phyloP scores from a whole-genome alignment of 2,797 vertebrate species.

The Salarias fasciatus region DNA sequence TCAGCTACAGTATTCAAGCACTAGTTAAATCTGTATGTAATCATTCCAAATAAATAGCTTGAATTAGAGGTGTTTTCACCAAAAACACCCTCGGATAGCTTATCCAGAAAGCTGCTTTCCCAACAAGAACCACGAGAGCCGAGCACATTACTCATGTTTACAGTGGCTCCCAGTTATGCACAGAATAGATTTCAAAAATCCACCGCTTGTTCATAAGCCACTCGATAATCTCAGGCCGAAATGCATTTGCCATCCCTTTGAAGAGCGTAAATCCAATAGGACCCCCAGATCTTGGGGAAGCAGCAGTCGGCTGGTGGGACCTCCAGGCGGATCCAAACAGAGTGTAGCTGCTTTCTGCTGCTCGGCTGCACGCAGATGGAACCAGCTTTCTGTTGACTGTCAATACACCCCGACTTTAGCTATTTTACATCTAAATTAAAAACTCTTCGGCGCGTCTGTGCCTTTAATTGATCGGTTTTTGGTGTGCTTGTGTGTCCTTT shows the following conservation, averaged over 20 bases:
- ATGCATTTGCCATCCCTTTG: neutral
- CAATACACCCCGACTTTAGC: neutral
- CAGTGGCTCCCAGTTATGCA: neutral
- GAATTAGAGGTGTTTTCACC: neutral
- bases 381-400: neutral
- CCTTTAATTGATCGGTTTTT: neutral
- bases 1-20: no score
- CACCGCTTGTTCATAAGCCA: slow-evolving; percentile 6
- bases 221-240: slow-evolving; percentile 6
- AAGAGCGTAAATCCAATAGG: neutral
- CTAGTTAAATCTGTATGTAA: no score
- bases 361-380: no score
- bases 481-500: neutral
- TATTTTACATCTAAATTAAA: neutral
- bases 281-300: neutral
- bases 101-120: neutral
- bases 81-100: neutral
- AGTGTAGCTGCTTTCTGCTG: no score
- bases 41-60: neutral
- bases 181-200: slow-evolving; percentile 5
- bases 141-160: slow-evolving; percentile 10
- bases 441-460: neutral
- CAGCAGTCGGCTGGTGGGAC: neutral
- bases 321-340: neutral
- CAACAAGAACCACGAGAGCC: slow-evolving; percentile 2